phyloP scores from a whole-genome alignment of 1,140 invertebrate species.

The Riptortus pedestris region DNA sequence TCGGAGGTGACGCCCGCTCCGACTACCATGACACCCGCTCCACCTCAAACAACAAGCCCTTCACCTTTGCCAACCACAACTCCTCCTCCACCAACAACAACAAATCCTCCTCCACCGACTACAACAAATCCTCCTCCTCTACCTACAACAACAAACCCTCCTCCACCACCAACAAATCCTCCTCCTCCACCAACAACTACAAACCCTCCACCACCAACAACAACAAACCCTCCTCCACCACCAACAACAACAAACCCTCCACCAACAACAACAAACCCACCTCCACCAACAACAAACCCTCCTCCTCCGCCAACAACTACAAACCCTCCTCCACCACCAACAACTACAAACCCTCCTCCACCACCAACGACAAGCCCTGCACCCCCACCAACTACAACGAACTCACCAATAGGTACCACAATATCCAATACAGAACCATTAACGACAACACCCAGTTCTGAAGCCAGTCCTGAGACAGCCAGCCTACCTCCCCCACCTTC shows the following conservation, averaged over 20 bases:
- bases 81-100: not conserved
- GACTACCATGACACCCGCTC: not conserved
- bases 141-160: not conserved
- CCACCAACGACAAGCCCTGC: not conserved
- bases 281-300: not conserved
- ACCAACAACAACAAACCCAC: not conserved
- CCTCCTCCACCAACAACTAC: not conserved
- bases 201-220: not conserved
- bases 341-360: not conserved
- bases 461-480: not conserved
- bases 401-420: not conserved
- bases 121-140: not conserved
- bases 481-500: slow-evolving; percentile 10
- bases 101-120: not conserved
- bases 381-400: not conserved
- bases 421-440: slow-evolving; percentile 1
- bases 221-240: slow-evolving; percentile 5
- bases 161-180: not conserved
- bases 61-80: slow-evolving; percentile 2
- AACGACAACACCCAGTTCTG: too few relatives aligned
- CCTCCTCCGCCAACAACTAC: not conserved
- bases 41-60: slow-evolving; percentile 4
- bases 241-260: not conserved
- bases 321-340: not conserved
- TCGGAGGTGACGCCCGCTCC: not conserved